phyloP scores from a whole-genome alignment of 2,888 invertebrate species.

The Drosophila formosana region DNA sequence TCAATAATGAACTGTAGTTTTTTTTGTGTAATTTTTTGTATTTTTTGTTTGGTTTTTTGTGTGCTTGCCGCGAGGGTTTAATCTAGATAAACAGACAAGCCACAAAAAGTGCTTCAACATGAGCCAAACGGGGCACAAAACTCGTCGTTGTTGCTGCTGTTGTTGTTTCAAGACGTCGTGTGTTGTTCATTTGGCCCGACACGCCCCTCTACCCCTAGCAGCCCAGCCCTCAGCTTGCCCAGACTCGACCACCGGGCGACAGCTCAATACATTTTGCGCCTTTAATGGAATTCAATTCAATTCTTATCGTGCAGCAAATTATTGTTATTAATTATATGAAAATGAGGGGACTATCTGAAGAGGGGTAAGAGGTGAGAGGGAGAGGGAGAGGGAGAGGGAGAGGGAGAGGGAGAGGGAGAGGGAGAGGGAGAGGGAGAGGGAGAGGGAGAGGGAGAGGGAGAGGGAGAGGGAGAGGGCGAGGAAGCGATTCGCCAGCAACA shows the following conservation, averaged over 20 bases:
- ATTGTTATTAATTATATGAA: conserved; percentile 81
- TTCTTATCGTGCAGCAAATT: conserved; percentile 82
- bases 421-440: background rate
- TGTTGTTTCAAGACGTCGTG: conserved; percentile 55
- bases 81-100: conserved; percentile 76
- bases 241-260: conserved; percentile 52
- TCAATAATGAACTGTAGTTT: conserved; percentile 77
- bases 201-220: conserved; percentile 47
- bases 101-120: conserved; percentile 65
- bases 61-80: conserved; percentile 69
- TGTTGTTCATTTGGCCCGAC: conserved; percentile 59
- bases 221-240: conserved; percentile 24
- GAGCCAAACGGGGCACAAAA: conserved; percentile 55
- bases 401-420: background rate
- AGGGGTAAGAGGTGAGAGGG: background rate
- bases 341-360: conserved; percentile 31
- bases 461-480: background rate
- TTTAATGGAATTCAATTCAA: conserved; percentile 82
- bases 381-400: background rate
- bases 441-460: background rate
- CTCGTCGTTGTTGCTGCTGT: conserved; percentile 33
- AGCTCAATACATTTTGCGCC: conserved; percentile 76
- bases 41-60: conserved; percentile 35
- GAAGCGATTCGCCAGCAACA: conserved; percentile 8
- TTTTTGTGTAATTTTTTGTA: conserved; percentile 38